Base-by-base conservation (phyloP, 1,140 invertebrate genomes). In the Capitella teleta region DNA sequence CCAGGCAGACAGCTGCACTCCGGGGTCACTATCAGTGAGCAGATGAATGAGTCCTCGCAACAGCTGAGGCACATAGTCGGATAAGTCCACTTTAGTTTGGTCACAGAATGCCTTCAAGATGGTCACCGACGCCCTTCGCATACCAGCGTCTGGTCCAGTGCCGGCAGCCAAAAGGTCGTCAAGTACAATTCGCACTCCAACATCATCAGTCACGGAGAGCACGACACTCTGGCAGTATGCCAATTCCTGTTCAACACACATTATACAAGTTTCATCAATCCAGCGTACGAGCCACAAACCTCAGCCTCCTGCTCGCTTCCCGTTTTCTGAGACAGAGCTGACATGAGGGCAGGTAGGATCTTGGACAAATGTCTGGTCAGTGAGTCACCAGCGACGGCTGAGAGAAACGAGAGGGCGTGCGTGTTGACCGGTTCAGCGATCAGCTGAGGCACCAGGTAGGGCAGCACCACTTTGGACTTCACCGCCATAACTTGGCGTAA, bases 401-500 rank as follows among this genome's bases (percentile, higher is more conserved):
- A 87, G 42, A 96, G 73, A 58, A 91, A 85, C 3, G 90, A 89
- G 16, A 97, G 70, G 3, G 92, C 92, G 74, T 89, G 86, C 2
- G 89, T 93, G 72, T 97, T 95, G 5, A 89, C 84, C 14, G 79
- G 78, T 16, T 83, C 80, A 21, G 82, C 79, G 2, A 87, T 95
- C 55, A 97, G 74, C 60, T 76, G 91, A 14, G 94, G 94, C 40
- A 98, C 84, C 38, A 98, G 75, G 71, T 96, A 96, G 2, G 93
- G 93, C 51, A 98, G 71, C 25, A 98, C 90, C 0, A 92, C 91
- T 56, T 87, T 77, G 6, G 90, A 92, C 75, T 95, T 97, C 32
- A 96, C 89, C 12, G 87, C 83, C 87, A 98, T 95, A 4, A 97
- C 86, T 80, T 97, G 92, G 49, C 88, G 80, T 47, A 98, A 76